Percentiles rank a stretch among this genome's conserved stretches.
phyloP scores from a whole-genome alignment of 2,888 invertebrate genomes.

The Diarsia rubi region DNA sequence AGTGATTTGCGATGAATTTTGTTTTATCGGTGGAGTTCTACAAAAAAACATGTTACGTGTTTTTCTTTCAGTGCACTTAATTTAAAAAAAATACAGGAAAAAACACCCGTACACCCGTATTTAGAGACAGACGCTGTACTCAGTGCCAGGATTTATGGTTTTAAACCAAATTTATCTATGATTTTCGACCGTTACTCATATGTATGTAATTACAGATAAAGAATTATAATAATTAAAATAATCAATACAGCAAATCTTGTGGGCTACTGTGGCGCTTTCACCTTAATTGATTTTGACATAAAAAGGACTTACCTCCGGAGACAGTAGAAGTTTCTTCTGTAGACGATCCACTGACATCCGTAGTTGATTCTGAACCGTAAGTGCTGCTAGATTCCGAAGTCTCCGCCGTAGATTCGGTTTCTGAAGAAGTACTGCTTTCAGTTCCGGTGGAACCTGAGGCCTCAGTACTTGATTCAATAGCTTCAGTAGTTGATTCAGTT shows the following conservation, averaged over 20 bases:
- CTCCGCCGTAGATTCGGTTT: slow-evolving; percentile 10
- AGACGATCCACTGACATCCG: slow-evolving; percentile 40
- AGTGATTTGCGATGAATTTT: neutral
- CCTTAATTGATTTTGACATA: neutral
- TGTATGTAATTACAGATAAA: too few species aligned
- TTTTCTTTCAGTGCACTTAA: neutral
- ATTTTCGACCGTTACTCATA: too few species aligned
- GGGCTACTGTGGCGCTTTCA: too few species aligned
- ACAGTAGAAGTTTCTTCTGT: slow-evolving; percentile 40
- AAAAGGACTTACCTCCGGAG: slow-evolving; percentile 30
- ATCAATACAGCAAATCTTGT: too few species aligned
- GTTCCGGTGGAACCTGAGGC: slow-evolving; percentile 20
- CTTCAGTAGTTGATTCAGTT: slow-evolving; percentile 24
- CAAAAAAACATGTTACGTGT: neutral
- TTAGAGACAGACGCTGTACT: too few species aligned
- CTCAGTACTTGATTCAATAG: slow-evolving; percentile 19
- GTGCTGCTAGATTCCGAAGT: slow-evolving; percentile 12
- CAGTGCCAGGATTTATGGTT: too few species aligned
- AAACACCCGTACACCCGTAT: too few species aligned
- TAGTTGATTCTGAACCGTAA: slow-evolving; percentile 36
- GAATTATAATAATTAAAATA: too few species aligned
- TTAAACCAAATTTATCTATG: too few species aligned
- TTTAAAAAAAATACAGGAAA: neutral
- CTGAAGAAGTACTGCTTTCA: slow-evolving; percentile 22
- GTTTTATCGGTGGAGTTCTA: neutral